A percentile compares a stretch with the other conserved stretches of the same genome.
These are phyloP conservation scores for Raphicerus campestris DNA, from an alignment of 2,113 vertebrate genomes.

Conservation along the genomic window DNA sequence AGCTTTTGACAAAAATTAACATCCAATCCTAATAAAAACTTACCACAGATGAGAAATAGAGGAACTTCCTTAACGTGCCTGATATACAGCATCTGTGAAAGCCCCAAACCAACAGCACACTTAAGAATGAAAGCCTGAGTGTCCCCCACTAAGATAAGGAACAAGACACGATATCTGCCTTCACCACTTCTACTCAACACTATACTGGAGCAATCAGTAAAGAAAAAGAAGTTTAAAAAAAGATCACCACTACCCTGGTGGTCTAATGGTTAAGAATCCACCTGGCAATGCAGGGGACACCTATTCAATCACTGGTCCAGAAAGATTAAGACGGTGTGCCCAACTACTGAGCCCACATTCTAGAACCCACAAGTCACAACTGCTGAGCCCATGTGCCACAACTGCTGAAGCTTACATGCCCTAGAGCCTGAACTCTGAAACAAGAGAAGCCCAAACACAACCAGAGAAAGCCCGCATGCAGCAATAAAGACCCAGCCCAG, in stretches of 20 bases:
- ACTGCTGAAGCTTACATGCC: background rate
- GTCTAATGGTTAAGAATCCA: background rate
- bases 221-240: background rate
- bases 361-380: background rate
- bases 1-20: slow-evolving; percentile 2
- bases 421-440: background rate
- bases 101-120: background rate
- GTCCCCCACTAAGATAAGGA: background rate
- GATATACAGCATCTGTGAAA: background rate
- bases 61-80: background rate
- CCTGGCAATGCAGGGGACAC: background rate
- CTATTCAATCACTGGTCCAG: background rate
- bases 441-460: background rate
- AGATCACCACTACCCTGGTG: background rate
- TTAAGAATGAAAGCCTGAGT: background rate
- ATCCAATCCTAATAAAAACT: background rate
- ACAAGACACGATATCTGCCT: background rate
- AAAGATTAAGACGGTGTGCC: background rate
- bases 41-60: background rate
- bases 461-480: background rate
- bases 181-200: background rate
- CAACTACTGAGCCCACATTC: background rate
- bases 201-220: background rate
- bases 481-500: background rate
- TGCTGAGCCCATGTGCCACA: background rate